phyloP scores from a whole-genome alignment of 2,113 vertebrate species.

The Pholis gunnellus region DNA sequence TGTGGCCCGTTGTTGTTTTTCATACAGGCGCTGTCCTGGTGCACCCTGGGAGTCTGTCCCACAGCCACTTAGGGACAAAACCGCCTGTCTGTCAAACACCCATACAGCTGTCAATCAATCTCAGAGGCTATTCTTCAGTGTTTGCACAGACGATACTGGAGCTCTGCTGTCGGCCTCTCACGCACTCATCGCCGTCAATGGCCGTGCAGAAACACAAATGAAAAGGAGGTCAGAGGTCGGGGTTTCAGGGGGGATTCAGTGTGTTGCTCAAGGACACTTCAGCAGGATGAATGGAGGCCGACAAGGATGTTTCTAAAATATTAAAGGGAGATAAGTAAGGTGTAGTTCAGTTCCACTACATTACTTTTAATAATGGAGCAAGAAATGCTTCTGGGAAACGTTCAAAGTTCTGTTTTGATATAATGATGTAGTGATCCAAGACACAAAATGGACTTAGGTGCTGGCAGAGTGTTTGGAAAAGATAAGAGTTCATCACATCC shows the following conservation, averaged over 20 bases:
- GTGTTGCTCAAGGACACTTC: constrained; percentile 34
- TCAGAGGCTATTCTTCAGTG: neutral
- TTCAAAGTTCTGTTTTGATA: neutral
- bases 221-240: constrained; percentile 41
- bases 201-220: constrained; percentile 6
- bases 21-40: constrained; percentile 63
- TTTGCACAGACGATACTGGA: constrained; percentile 22
- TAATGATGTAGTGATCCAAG: constrained; percentile 9
- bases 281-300: neutral
- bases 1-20: constrained; percentile 62
- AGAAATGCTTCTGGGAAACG: neutral
- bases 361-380: neutral
- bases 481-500: constrained; percentile 11
- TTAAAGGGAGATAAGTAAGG: neutral
- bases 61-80: constrained; percentile 65
- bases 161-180: constrained; percentile 16
- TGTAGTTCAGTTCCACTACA: neutral
- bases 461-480: constrained; percentile 26
- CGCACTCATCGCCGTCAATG: constrained; percentile 3
- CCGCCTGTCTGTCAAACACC: constrained; percentile 76
- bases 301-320: neutral
- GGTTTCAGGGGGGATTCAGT: neutral
- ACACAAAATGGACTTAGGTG: constrained; percentile 1
- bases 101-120: constrained; percentile 80
- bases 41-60: constrained; percentile 66